Evolutionary conservation across 2,113 vertebrate genomes (phyloP).

Genomic region (Nycticebus coucang): DNA sequence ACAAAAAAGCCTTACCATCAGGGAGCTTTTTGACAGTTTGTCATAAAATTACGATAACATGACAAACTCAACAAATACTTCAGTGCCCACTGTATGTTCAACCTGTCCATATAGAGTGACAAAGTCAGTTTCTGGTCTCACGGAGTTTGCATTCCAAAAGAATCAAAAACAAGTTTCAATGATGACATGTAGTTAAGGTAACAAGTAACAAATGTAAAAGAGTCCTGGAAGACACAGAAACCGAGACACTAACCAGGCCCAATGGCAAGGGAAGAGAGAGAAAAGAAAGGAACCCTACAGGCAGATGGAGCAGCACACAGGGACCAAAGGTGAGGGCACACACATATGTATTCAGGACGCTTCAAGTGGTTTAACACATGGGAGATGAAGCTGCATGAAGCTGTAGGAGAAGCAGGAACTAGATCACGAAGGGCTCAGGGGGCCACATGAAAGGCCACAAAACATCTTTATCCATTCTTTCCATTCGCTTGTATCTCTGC

Average conservation of each 20-base stretch:
- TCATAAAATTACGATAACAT: background rate
- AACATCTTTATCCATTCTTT: background rate
- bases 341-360: background rate
- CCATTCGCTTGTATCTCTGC: background rate
- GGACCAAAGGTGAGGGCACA: background rate
- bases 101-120: no score
- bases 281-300: background rate
- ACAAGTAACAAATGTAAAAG: background rate
- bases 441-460: background rate
- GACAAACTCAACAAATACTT: slow-evolving; percentile 29
- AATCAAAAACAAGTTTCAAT: background rate
- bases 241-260: background rate
- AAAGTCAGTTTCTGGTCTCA: background rate
- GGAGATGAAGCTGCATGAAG: background rate
- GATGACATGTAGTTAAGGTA: background rate
- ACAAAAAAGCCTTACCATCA: background rate
- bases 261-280: background rate
- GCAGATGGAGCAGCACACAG: rapidly evolving
- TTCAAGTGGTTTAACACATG: background rate
- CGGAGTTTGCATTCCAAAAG: background rate
- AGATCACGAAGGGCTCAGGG: background rate
- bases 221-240: background rate
- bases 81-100: background rate
- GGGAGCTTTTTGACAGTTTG: background rate
- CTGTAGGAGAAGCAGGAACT: background rate